phyloP scores from a whole-genome alignment of 2,797 vertebrate genomes.

The Falco cherrug region DNA sequence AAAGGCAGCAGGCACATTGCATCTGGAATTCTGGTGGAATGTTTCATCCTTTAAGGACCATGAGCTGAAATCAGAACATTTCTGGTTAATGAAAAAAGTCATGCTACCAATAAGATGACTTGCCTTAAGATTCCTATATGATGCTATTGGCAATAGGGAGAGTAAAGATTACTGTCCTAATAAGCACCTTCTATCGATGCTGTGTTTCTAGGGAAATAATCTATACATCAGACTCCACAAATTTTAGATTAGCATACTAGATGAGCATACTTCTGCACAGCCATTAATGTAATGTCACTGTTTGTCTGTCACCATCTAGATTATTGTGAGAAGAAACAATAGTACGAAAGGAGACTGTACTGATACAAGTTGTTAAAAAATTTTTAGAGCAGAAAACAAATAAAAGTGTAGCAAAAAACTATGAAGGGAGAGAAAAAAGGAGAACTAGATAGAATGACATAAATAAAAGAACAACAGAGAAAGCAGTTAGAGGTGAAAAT shows the following conservation, averaged over 20 bases:
- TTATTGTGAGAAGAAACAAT: not conserved
- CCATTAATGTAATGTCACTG: not conserved
- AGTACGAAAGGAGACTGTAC: not conserved
- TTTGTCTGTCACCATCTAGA: not conserved
- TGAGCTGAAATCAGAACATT: not conserved
- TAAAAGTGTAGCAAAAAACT: not conserved
- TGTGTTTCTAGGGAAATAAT: not conserved
- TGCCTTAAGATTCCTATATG: not conserved
- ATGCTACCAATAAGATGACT: not conserved
- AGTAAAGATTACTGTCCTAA: not conserved
- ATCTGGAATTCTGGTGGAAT: not conserved
- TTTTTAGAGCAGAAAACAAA: not conserved
- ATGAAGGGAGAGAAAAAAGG: not conserved
- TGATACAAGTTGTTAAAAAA: not conserved
- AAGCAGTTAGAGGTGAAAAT: not conserved
- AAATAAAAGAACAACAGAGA: not conserved
- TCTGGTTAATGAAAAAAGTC: not conserved
- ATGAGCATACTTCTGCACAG: not conserved
- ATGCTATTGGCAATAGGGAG: not conserved
- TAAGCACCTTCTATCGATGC: not conserved
- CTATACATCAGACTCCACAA: not conserved
- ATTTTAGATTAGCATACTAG: not conserved
- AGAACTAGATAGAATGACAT: not conserved
- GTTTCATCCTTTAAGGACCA: not conserved
- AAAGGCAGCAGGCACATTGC: not conserved